Evolutionary conservation across 2,797 vertebrate species (phyloP).

Genomic region (Chiloscyllium punctatum): DNA sequence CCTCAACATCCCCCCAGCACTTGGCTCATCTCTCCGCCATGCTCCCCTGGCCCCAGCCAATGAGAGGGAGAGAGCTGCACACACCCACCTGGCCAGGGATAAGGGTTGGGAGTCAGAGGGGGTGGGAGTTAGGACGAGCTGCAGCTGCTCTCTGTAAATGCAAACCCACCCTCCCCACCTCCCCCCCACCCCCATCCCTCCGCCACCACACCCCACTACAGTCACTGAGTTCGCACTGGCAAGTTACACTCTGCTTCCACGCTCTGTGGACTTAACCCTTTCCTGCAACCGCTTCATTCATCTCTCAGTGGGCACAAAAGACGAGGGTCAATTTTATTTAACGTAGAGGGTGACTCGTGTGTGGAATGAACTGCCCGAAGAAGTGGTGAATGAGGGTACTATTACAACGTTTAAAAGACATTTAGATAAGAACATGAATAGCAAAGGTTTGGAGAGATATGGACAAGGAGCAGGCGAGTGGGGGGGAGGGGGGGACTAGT

Average conservation of each 20-base stretch:
- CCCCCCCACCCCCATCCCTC: too few relatives aligned
- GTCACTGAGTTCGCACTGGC: conserved; percentile 13
- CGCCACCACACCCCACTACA: not conserved
- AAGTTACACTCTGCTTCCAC: not conserved
- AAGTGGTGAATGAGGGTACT: too few relatives aligned
- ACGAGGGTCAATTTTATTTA: too few relatives aligned
- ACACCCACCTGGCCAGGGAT: not conserved
- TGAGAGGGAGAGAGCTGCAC: not conserved
- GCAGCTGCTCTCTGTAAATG: not conserved
- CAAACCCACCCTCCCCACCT: too few relatives aligned
- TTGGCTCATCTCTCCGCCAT: not conserved
- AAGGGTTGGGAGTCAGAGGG: not conserved
- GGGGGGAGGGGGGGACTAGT: too few relatives aligned
- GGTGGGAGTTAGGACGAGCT: not conserved
- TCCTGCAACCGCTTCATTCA: not conserved
- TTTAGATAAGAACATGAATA: too few relatives aligned
- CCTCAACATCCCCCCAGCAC: too few relatives aligned
- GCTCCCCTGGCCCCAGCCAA: not conserved
- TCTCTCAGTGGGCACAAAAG: not conserved
- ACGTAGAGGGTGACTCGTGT: too few relatives aligned
- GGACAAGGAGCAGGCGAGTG: too few relatives aligned
- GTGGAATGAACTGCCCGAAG: too few relatives aligned
- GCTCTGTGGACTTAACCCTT: not conserved
- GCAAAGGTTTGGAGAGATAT: too few relatives aligned
- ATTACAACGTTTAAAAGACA: too few relatives aligned